Evolutionary conservation across 2,113 vertebrate species (phyloP), one percentile per base, ranked within the genome.

Genomic region (Labeo catla): DNA sequence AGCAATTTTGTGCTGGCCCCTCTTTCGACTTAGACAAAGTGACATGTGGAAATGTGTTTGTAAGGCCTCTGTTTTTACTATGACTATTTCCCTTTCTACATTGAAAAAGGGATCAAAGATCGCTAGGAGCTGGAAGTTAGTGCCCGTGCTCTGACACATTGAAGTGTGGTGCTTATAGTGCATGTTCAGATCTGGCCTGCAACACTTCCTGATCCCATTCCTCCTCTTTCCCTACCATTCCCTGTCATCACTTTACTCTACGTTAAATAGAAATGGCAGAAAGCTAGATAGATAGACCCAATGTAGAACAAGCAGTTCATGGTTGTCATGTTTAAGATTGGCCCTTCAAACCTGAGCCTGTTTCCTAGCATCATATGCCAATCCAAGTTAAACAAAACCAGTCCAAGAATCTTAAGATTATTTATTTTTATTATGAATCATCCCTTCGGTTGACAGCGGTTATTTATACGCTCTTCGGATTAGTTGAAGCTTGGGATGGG

Each of bases 401-500:
- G 50, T 57, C 82, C 11, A 74, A 83, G 66, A 79, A 68, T 54
- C 50, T 19, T 49, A 57, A 63, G 65, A 78, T 52, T 80, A 65
- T 80, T 89, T 87, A 78, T 70, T 87, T 84, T 85, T 52, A 66
- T 63, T 61, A 87, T 81, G 86, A 90, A 87, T 91, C 79, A 85
- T 87, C 47, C 45, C 76, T 72, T 49, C 74, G 59, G 73, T 83
- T 88, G 80, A 47, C 43, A 59, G 23, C 47, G 23, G 54, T 83
- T 80, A 43, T 87, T 65, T 63, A 84, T 16, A 4, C 19, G 45
- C 47, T 61, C 47, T 80, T 63, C 12, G 57, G 76, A 74, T 59
- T 79, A 50, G 15, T 65, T 39, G 8, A 57, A 72, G 52, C 45
- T 23, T 15, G 12, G 70, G 81, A 39, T 54, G 23, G 16, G 7